phyloP scores from a whole-genome alignment of 2,797 vertebrate genomes.

The Limnodromus scolopaceus region DNA sequence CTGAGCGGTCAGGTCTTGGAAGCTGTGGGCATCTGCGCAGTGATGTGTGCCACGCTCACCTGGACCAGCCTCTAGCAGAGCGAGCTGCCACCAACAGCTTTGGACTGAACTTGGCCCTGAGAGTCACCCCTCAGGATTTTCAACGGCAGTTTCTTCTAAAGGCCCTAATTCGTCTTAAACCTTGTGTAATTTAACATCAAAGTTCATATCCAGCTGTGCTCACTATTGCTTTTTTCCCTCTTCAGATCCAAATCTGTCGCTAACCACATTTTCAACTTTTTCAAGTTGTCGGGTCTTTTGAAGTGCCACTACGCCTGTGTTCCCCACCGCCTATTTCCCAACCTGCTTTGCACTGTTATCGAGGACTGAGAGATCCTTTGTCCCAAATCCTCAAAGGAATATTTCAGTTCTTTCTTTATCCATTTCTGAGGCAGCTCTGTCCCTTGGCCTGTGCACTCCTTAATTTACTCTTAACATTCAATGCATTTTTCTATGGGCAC shows the following conservation, averaged over 20 bases:
- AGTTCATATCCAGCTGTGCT: slow-evolving; percentile 56
- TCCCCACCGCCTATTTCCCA: slow-evolving; percentile 42
- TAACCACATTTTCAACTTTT: slow-evolving; percentile 57
- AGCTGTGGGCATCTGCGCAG: neutral
- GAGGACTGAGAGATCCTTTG: slow-evolving; percentile 36
- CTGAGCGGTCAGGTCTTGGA: fast-evolving
- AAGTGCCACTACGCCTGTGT: slow-evolving; percentile 25
- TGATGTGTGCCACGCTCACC: neutral
- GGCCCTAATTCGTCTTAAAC: slow-evolving; percentile 43
- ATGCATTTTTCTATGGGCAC: slow-evolving; percentile 11
- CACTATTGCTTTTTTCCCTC: slow-evolving; percentile 26
- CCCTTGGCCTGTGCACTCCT: neutral
- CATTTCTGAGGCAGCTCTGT: neutral
- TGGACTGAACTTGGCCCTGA: neutral
- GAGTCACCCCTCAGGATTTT: neutral
- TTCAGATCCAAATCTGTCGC: slow-evolving; percentile 59
- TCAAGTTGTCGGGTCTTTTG: slow-evolving; percentile 46
- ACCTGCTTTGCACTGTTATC: slow-evolving; percentile 50
- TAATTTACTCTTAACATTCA: slow-evolving; percentile 50
- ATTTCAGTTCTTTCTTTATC: slow-evolving; percentile 44
- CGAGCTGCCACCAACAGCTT: neutral
- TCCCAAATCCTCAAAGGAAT: slow-evolving; percentile 51
- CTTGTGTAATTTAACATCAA: slow-evolving; percentile 49
- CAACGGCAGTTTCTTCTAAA: slow-evolving; percentile 18
- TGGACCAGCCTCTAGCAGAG: neutral